A percentile compares a stretch with the other conserved stretches of the same genome.
phyloP scores from a whole-genome alignment of 2,797 vertebrate species.

The Phalloptychus januarius region DNA sequence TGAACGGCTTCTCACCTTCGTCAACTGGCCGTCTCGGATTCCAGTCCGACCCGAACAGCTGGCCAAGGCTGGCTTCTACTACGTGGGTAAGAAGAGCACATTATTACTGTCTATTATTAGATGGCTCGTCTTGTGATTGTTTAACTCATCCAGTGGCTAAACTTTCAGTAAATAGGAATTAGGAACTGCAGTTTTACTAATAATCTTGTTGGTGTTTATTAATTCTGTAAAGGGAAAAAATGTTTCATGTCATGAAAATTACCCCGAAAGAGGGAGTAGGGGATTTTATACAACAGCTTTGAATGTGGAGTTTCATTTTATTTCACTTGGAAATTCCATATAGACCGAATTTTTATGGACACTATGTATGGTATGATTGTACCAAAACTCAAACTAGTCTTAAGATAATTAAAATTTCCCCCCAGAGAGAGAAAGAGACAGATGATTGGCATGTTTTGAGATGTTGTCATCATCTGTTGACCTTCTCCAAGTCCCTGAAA shows the following conservation, averaged over 20 bases:
- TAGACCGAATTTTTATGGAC: background rate
- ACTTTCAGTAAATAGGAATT: background rate
- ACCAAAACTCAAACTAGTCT: background rate
- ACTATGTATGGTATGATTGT: background rate
- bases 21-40: slow-evolving; percentile 92
- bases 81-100: slow-evolving; percentile 86
- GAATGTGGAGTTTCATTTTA: background rate
- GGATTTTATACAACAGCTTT: background rate
- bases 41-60: slow-evolving; percentile 93
- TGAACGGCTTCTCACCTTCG: slow-evolving; percentile 90
- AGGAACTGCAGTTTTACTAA: background rate
- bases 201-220: background rate
- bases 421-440: background rate
- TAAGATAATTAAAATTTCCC: background rate
- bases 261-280: background rate
- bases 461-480: background rate
- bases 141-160: background rate
- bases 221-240: background rate
- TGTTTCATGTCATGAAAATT: background rate
- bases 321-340: slow-evolving; percentile 24
- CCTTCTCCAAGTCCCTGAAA: background rate
- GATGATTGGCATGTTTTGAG: background rate
- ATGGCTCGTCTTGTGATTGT: background rate
- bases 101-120: background rate
- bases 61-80: slow-evolving; percentile 96